Evolutionary conservation across 2,888 invertebrate genomes (phyloP).

Genomic region (Heliconius sara): DNA sequence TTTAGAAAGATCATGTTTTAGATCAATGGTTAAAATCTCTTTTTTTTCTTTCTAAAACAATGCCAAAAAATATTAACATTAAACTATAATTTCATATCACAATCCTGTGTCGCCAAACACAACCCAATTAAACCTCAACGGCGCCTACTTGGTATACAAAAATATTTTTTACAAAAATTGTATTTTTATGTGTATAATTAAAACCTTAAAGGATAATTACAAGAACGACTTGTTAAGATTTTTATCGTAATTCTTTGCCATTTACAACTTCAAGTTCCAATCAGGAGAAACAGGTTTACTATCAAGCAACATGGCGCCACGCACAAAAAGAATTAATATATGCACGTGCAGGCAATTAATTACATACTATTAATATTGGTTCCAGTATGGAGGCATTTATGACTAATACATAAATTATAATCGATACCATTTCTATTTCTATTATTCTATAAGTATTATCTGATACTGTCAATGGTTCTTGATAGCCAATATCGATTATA

Average conservation of each 20-base stretch:
- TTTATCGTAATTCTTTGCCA: slow-evolving; percentile 32
- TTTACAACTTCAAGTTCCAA: slow-evolving; percentile 45
- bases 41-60: no score
- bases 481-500: slow-evolving; percentile 33
- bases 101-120: neutral
- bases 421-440: slow-evolving; percentile 16
- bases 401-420: slow-evolving; percentile 31
- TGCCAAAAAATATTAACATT: neutral
- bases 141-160: neutral
- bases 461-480: slow-evolving; percentile 24
- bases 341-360: slow-evolving; percentile 41
- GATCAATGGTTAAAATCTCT: no score
- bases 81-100: neutral
- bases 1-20: neutral
- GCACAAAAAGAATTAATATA: slow-evolving; percentile 56
- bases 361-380: slow-evolving; percentile 9
- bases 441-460: slow-evolving; percentile 30
- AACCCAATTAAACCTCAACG: neutral
- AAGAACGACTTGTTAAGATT: slow-evolving; percentile 19
- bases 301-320: slow-evolving; percentile 62
- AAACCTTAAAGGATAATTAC: neutral
- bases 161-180: neutral
- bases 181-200: neutral
- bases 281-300: slow-evolving; percentile 52
- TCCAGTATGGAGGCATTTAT: slow-evolving; percentile 34